These are phyloP conservation scores for Tychaedon coryphoeus DNA, from an alignment of 2,113 vertebrate genomes.

Conservation along the genomic window DNA sequence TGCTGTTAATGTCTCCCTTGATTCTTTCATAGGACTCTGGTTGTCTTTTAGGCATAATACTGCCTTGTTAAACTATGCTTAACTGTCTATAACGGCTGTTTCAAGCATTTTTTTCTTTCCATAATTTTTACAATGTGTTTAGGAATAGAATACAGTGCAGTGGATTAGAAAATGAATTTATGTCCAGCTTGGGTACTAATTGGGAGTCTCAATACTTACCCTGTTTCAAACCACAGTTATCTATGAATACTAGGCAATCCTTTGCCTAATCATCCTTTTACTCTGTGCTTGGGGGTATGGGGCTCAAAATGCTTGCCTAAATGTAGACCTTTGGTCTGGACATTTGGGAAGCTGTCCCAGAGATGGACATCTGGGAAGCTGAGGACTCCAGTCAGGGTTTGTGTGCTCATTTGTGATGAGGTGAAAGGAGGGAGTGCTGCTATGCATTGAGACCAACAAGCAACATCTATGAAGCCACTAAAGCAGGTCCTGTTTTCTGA, in stretches of 20 bases:
- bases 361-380: not conserved
- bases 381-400: not conserved
- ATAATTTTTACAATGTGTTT: not conserved
- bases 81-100: not conserved
- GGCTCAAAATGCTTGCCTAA: not conserved
- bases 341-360: not conserved
- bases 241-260: not conserved
- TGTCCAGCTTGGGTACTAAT: not conserved
- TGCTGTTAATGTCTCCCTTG: slow-evolving; percentile 7
- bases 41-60: not conserved
- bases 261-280: not conserved
- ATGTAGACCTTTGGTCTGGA: not conserved
- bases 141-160: not conserved
- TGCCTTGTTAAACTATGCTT: not conserved
- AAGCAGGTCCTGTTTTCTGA: not conserved
- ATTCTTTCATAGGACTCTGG: not conserved
- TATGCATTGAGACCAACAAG: not conserved
- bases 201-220: not conserved
- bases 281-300: not conserved
- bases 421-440: not conserved
- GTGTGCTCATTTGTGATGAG: not conserved
- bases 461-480: not conserved
- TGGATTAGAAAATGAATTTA: not conserved
- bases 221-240: not conserved
- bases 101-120: not conserved